Conservation (phyloP, 1,140 invertebrate species). For the Drosophila trapezifrons region DNA sequence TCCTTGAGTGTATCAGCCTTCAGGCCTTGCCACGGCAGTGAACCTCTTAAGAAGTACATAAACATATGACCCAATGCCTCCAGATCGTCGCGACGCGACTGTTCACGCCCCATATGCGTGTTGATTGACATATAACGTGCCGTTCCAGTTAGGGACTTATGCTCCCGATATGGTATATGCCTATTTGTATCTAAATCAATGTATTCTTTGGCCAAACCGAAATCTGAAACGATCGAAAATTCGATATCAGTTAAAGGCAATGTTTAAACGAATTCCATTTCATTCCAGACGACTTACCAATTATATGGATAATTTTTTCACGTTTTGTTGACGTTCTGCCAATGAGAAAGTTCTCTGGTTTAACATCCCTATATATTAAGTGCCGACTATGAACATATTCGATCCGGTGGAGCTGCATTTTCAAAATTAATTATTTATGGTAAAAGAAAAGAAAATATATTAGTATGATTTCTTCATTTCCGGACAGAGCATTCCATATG, state of each 20-base stretch:
- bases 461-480: slow-evolving; percentile 14
- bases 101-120: slow-evolving; percentile 99
- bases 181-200: slow-evolving; percentile 99
- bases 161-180: slow-evolving; percentile 99
- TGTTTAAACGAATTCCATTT: not conserved
- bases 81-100: slow-evolving; percentile 99
- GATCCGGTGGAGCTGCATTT: slow-evolving; percentile 95
- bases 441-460: slow-evolving; percentile 18
- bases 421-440: not conserved
- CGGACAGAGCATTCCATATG: slow-evolving; percentile 13
- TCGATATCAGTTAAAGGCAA: not conserved
- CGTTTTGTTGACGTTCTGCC: slow-evolving; percentile 98
- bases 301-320: slow-evolving; percentile 99
- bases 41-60: slow-evolving; percentile 99
- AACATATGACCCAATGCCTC: slow-evolving; percentile 99
- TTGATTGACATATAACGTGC: slow-evolving; percentile 99
- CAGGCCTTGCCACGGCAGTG: slow-evolving; percentile 99
- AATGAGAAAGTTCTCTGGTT: slow-evolving; percentile 99
- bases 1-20: slow-evolving; percentile 99
- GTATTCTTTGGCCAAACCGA: slow-evolving; percentile 99
- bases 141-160: slow-evolving; percentile 98
- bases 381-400: slow-evolving; percentile 99
- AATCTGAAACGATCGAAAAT: slow-evolving; percentile 88
- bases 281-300: slow-evolving; percentile 88
- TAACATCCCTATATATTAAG: slow-evolving; percentile 99